Percentiles rank a stretch among this genome's conserved stretches.
Conservation (phyloP, 1,140 invertebrate genomes). For the Caenorhabditis tropicalis region DNA sequence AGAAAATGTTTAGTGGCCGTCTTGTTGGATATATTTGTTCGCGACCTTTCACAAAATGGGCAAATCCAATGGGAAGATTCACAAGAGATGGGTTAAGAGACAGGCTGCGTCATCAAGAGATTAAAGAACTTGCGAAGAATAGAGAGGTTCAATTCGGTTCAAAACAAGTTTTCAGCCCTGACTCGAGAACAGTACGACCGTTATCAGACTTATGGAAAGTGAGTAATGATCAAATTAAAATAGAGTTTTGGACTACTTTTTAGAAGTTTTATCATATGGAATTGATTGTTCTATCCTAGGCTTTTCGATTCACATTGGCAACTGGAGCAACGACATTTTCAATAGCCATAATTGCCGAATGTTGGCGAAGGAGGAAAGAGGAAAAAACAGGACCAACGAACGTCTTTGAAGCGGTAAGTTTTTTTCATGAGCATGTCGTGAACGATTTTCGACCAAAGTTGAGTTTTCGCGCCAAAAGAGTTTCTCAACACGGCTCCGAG, state of each 20-base stretch:
- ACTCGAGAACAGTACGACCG: background rate
- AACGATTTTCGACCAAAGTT: constrained; percentile 16
- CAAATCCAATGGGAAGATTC: background rate
- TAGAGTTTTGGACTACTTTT: too few species aligned
- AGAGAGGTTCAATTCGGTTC: background rate
- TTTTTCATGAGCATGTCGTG: background rate
- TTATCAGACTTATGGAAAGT: constrained; percentile 12
- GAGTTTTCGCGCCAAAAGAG: constrained; percentile 15
- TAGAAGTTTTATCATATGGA: too few species aligned
- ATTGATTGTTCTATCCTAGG: too few species aligned
- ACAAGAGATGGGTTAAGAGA: constrained; percentile 18
- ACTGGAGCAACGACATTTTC: background rate
- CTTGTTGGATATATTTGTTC: background rate
- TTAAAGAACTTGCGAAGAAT: constrained; percentile 14
- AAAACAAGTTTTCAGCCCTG: background rate
- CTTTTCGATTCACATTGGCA: background rate
- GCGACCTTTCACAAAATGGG: constrained; percentile 3
- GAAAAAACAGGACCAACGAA: background rate
- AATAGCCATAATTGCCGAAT: background rate
- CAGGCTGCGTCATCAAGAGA: background rate
- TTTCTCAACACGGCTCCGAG: background rate
- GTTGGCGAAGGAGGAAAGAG: background rate
- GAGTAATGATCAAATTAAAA: too few species aligned
- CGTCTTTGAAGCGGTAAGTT: constrained; percentile 12
- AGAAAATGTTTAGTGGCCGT: background rate